These are phyloP conservation scores for Prochilodus magdalenae DNA, from an alignment of 2,113 vertebrate species.

Conservation along the genomic window DNA sequence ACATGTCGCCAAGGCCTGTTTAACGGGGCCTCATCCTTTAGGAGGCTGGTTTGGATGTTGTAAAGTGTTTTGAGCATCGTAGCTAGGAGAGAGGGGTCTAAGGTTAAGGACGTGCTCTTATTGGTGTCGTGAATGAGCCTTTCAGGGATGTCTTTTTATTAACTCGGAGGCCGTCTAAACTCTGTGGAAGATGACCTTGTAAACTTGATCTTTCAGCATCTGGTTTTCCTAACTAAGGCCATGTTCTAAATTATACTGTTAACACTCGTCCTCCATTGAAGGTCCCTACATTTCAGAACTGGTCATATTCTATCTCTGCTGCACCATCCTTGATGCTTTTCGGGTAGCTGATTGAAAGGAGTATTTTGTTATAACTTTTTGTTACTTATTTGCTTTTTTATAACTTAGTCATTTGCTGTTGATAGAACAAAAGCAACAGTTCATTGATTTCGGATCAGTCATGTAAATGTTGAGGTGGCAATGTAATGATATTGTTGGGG, in stretches of 20 bases:
- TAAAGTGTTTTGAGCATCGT: neutral
- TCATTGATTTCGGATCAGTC: too few relatives aligned
- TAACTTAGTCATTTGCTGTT: too few relatives aligned
- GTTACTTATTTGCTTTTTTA: too few relatives aligned
- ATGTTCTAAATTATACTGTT: neutral
- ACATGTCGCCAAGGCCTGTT: neutral
- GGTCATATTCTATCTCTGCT: too few relatives aligned
- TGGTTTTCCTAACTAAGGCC: neutral
- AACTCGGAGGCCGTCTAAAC: slow-evolving; percentile 21
- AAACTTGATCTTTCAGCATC: neutral
- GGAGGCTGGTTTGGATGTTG: neutral
- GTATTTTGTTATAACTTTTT: too few relatives aligned
- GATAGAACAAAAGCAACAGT: too few relatives aligned
- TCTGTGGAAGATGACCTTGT: neutral
- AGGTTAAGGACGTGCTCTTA: neutral
- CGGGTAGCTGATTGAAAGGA: too few relatives aligned
- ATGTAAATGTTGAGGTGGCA: too few relatives aligned
- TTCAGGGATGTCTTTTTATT: slow-evolving; percentile 20
- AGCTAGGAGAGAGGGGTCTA: slow-evolving; percentile 1
- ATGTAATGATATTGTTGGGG: too few relatives aligned
- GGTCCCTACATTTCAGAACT: too few relatives aligned
- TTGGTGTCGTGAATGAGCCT: neutral
- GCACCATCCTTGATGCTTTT: too few relatives aligned
- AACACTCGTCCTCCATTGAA: neutral
- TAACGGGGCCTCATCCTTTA: neutral